Base-by-base conservation (phyloP, 2,888 invertebrate species). In the Allolobophora icterica region DNA sequence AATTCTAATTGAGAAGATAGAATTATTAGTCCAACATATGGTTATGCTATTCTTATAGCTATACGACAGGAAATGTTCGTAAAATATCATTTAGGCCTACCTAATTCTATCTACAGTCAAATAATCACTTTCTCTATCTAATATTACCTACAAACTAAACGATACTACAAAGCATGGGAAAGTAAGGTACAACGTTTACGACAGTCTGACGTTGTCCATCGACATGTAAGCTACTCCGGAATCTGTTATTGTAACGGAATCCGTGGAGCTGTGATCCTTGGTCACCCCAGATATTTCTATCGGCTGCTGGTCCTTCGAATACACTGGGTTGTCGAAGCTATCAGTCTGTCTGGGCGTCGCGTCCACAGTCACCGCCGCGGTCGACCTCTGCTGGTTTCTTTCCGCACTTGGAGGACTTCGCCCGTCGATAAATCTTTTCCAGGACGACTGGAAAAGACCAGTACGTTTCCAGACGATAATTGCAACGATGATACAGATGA, bases 181-280 rank as follows among this genome's bases (percentile, higher is more conserved):
- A 71, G 71, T 71, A 71, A 5, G n/a, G 71, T 71, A n/a, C 11
- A 71, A 21, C 24, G 71, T 71, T 71, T 71, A 71, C 71, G 71
- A 71, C 30, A 71, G 71, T 71, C 71, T 71, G n/a, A 71, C n/a
- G n/a, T 71, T 71, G n/a, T 71, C 71, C 71, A 71, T 71, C 30
- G 71, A n/a, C 71, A 71, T 71, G 13, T 71, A 71, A 71, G 71
- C 71, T 71, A n/a, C 71, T 71, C 71, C 71, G 71, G 71, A 71
- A 71, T 71, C 71, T n/a, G 71, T n/a, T 71, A 71, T 71, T 1
- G 87, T 87, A 34, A 87, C 34, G 38, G 4, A 3, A 87, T 87
- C 87, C 35, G 87, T 87, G 19, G 87, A 87, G 35, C 87, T 87
- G 5, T 87, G 87, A 34, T 87, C 87, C 34, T 35, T 34, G 3